Base-by-base conservation (phyloP, 2,888 invertebrate species). In the Apodemia mormo region DNA sequence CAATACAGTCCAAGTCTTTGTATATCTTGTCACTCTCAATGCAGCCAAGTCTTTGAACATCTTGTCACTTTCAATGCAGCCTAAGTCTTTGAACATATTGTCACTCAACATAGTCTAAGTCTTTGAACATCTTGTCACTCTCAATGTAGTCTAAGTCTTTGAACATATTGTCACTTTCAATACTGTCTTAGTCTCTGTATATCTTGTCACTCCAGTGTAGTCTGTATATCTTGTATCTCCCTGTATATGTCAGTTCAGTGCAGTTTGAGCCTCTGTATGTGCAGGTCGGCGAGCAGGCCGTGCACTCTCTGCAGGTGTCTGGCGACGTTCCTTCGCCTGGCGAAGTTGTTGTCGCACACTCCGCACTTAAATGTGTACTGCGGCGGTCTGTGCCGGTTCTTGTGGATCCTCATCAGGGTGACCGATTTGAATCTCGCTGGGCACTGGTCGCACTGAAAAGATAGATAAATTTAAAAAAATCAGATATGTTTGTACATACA, bases 381-480 rank as follows among this genome's bases (percentile, higher is more conserved):
- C 0, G 88, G 82, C 0, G 86, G 83, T 2, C 87, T 78, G 74
- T 92, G 92, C 0, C 88, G 77, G 69, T 82, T 83, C 70, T 81
- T 80, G 76, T 91, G 90, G 30, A 91, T 89, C 0, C 89, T 77
- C 91, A 91, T 91, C 2, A 91, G 74, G 0, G 91, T 90, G 0
- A 83, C 82, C 0, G 90, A 90, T 67, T 91, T 90, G 79, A 90
- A 90, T 1, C 85, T 81, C 0, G 87, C 85, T 0, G 87, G 84
- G 54, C 91, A 91, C 52, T 84, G 85, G 67, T 85, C 84, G 68
- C 91, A 91, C 91, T 90, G 84, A 0, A 79, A 78, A 5, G 2
- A 3, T 45, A 12, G 12, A 45, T 40, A 40, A 40, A 40, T 40
- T 1, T 3, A 2, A 33, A 33, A 33, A 3, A 33, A 0, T 3